phyloP scores from a whole-genome alignment of 2,797 vertebrate genomes.

The Mormyrops boulengeri region DNA sequence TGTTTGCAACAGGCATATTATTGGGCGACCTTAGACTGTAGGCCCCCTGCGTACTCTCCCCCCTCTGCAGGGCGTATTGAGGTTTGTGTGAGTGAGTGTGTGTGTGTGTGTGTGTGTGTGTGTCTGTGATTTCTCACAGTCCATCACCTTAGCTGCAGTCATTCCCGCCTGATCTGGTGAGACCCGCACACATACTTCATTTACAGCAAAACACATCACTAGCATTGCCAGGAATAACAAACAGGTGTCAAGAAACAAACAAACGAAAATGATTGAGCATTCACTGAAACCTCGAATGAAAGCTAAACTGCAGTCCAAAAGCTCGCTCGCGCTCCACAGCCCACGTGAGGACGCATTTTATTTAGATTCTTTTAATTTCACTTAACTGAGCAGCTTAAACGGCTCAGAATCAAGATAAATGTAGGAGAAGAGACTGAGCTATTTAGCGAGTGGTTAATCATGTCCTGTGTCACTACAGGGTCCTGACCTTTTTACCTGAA shows the following conservation, averaged over 20 bases:
- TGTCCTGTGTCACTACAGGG: background rate
- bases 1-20: background rate
- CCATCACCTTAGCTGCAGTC: background rate
- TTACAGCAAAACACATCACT: background rate
- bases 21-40: background rate
- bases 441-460: background rate
- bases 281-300: background rate
- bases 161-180: background rate
- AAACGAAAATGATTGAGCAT: background rate
- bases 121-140: background rate
- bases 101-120: background rate
- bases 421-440: background rate
- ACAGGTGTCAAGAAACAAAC: background rate
- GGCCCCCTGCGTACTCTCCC: background rate
- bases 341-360: background rate
- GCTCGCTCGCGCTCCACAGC: background rate
- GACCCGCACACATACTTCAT: background rate
- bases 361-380: background rate
- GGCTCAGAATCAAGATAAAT: background rate
- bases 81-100: background rate
- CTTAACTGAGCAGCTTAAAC: background rate
- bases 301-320: background rate
- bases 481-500: background rate
- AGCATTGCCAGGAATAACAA: background rate
- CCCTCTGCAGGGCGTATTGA: background rate